A percentile compares a stretch with the other conserved stretches of the same genome.
Evolutionary conservation across 2,888 invertebrate genomes (phyloP).

Genomic region (Heliconius erato): DNA sequence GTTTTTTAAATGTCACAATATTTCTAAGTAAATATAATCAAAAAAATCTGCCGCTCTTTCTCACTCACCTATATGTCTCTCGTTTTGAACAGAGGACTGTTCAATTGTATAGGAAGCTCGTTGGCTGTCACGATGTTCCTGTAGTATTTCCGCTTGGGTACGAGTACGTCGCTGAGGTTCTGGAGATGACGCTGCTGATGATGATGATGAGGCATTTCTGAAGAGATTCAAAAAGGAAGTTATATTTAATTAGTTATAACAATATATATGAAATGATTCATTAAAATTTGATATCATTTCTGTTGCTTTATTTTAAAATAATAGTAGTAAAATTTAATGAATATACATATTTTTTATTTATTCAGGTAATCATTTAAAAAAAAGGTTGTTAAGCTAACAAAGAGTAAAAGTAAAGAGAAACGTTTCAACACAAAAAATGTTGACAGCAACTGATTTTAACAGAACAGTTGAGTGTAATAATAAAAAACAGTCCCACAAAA

Average conservation of each 20-base stretch:
- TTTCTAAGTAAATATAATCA: too few species aligned
- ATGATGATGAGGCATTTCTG: slow-evolving; percentile 80
- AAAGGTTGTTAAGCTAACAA: too few species aligned
- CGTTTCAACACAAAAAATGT: too few species aligned
- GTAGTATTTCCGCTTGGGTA: slow-evolving; percentile 80
- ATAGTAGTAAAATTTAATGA: too few species aligned
- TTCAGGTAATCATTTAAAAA: too few species aligned
- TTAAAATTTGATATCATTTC: too few species aligned
- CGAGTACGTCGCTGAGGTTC: slow-evolving; percentile 69
- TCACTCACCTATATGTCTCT: slow-evolving; percentile 64
- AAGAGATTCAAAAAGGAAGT: not conserved
- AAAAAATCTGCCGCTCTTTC: not conserved
- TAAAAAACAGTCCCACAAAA: not conserved
- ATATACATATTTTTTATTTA: too few species aligned
- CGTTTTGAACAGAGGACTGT: not conserved
- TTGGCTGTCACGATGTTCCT: slow-evolving; percentile 69
- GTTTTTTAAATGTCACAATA: too few species aligned
- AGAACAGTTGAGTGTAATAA: too few species aligned
- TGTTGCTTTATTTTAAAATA: too few species aligned
- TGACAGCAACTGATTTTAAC: not conserved
- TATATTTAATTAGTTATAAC: not conserved
- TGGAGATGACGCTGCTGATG: slow-evolving; percentile 73
- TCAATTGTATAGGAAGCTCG: slow-evolving; percentile 49
- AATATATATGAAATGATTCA: not conserved
- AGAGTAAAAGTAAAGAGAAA: too few species aligned